A percentile compares a stretch with the other conserved stretches of the same genome.
Conservation (phyloP, 2,113 vertebrate genomes). For the Pterophyllum scalare region DNA sequence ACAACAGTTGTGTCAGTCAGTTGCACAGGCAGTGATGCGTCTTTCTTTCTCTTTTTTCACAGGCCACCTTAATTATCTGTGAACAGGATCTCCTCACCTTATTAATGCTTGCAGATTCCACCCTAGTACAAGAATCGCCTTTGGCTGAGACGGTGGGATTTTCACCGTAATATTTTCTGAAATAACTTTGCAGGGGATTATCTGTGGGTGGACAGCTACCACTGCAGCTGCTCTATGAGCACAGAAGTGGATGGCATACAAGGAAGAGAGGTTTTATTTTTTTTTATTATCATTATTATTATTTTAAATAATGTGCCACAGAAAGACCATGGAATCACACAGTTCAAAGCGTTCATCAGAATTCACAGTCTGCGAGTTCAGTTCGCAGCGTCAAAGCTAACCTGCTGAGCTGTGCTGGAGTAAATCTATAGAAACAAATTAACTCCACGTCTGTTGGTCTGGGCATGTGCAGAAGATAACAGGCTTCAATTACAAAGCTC, state of each 20-base stretch:
- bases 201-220: conserved; percentile 55
- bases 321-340: conserved; percentile 35
- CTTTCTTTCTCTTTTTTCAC: conserved; percentile 32
- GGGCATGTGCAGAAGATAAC: conserved; percentile 69
- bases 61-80: conserved; percentile 53
- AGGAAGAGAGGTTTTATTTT: background rate
- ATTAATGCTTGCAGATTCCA: conserved; percentile 57
- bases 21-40: background rate
- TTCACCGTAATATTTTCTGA: conserved; percentile 55
- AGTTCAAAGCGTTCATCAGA: conserved; percentile 64
- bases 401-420: conserved; percentile 63
- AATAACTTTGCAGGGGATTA: conserved; percentile 51
- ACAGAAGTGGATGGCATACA: conserved; percentile 41
- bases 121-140: conserved; percentile 49
- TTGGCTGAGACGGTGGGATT: conserved; percentile 45
- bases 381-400: conserved; percentile 25
- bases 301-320: conserved; percentile 40
- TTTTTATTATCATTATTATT: no score
- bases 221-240: conserved; percentile 46
- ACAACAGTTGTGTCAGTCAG: conserved; percentile 15
- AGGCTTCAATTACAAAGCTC: conserved; percentile 66
- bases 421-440: conserved; percentile 74
- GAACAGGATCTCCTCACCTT: conserved; percentile 55
- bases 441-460: conserved; percentile 56
- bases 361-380: conserved; percentile 48